phyloP scores from a whole-genome alignment of 2,113 vertebrate genomes.

The Nothoprocta perdicaria region DNA sequence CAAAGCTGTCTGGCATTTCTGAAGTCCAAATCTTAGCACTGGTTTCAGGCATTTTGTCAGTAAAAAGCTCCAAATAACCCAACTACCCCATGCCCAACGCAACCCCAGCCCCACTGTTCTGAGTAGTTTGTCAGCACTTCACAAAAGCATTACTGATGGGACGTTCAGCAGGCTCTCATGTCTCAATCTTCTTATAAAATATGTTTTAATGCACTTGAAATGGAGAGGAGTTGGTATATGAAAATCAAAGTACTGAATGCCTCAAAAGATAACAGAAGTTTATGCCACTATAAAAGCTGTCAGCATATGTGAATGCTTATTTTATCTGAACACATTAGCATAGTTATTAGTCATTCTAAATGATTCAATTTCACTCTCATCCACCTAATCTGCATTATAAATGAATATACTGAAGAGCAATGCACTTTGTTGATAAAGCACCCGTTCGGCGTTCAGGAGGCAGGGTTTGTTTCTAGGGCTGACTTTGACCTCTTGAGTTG shows the following conservation, averaged over 20 bases:
- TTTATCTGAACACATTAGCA: conserved; percentile 69
- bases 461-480: not conserved
- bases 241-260: conserved; percentile 40
- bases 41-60: not conserved
- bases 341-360: conserved; percentile 66
- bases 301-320: conserved; percentile 56
- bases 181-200: not conserved
- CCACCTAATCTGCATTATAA: conserved; percentile 62
- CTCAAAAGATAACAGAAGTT: conserved; percentile 63
- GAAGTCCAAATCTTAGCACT: not conserved
- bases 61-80: not conserved
- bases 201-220: conserved; percentile 33
- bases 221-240: conserved; percentile 33
- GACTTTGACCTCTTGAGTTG: not conserved
- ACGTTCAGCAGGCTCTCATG: not conserved
- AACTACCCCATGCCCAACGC: not conserved
- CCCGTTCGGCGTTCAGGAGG: not conserved
- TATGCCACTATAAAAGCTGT: conserved; percentile 58
- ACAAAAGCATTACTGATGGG: not conserved
- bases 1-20: not conserved
- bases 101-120: rapidly evolving
- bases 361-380: conserved; percentile 49
- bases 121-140: not conserved
- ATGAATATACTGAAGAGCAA: conserved; percentile 49
- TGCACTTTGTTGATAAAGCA: not conserved